These are phyloP conservation scores for Brachylomia viminalis DNA, from an alignment of 2,888 invertebrate genomes.

Conservation along the genomic window DNA sequence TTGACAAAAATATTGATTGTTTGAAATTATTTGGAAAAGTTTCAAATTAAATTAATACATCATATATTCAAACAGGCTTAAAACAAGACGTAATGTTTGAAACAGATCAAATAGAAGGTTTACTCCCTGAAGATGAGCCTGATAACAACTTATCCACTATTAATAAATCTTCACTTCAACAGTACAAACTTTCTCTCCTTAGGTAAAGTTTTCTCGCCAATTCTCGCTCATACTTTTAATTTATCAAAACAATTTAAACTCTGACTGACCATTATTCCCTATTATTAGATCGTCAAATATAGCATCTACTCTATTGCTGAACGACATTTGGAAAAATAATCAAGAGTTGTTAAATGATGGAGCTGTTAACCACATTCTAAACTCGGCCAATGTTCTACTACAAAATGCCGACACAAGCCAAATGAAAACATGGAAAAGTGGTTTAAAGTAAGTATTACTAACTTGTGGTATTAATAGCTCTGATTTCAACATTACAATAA, in stretches of 20 bases:
- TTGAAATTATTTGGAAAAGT: not conserved
- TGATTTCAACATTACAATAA: not conserved
- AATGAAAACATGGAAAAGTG: conserved; percentile 77
- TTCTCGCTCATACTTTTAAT: not conserved
- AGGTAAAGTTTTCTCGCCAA: conserved; percentile 63
- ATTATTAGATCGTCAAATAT: conserved; percentile 77
- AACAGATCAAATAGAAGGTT: conserved; percentile 53
- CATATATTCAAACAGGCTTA: not conserved
- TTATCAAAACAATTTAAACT: not conserved
- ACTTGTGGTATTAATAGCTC: not conserved
- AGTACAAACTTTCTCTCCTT: conserved; percentile 72
- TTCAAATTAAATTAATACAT: not conserved
- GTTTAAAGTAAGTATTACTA: conserved; percentile 72
- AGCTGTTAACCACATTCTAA: conserved; percentile 69
- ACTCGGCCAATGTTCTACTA: conserved; percentile 69
- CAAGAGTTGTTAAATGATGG: conserved; percentile 66
- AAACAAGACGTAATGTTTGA: conserved; percentile 56
- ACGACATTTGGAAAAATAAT: conserved; percentile 76
- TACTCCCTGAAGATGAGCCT: conserved; percentile 67
- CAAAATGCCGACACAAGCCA: conserved; percentile 70
- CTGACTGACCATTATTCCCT: not conserved
- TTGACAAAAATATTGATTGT: not conserved
- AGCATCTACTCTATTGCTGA: conserved; percentile 74
- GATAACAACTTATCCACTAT: conserved; percentile 67
- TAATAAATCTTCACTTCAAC: conserved; percentile 71